Evolutionary conservation across 2,113 vertebrate genomes (phyloP), one percentile per base, ranked within the genome.

Genomic region (Lipotes vexillifer): DNA sequence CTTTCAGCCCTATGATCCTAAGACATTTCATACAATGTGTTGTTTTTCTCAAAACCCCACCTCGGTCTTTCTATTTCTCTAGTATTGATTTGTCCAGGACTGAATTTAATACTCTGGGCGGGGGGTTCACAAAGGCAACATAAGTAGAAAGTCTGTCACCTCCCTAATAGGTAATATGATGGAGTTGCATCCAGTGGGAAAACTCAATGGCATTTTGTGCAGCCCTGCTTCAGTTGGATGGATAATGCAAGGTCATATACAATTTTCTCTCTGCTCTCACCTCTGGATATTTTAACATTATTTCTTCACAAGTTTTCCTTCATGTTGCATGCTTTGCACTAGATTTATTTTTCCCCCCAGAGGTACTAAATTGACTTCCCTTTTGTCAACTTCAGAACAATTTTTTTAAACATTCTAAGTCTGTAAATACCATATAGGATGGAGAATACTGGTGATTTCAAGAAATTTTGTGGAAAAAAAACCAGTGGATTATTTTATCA

Each of bases 101-200:
- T 93, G 69, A 88, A 93, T 96, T 96, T 85, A 96, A 96, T 96
- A 85, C 95, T 25, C 87, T 17, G 88, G 81, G 44, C 94, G 29
- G 12, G 38, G 38, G 38, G 95, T 71, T 96, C 75, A 95, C 49
- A 49, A 97, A 89, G 59, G 94, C 69, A 96, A 89, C 25, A 1
- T 88, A 96, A 95, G 96, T 82, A 86, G 96, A 93, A 94, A 97
- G 49, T 88, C 94, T 97, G 88, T 97, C 95, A 95, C 74, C 96
- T 96, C 46, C 41, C 36, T 97, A 97, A 98, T 96, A 97, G 95
- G 71, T 90, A 98, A 96, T 68, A 88, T 92, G 95, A 97, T 95
- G 65, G 87, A 97, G 87, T 41, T 90, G 89, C 78, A 93, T 96
- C 96, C 89, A 94, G 75, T 46, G 92, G 96, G 96, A 90, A 97